phyloP scores from a whole-genome alignment of 1,140 invertebrate genomes.

The Ptiloglossa arizonensis region DNA sequence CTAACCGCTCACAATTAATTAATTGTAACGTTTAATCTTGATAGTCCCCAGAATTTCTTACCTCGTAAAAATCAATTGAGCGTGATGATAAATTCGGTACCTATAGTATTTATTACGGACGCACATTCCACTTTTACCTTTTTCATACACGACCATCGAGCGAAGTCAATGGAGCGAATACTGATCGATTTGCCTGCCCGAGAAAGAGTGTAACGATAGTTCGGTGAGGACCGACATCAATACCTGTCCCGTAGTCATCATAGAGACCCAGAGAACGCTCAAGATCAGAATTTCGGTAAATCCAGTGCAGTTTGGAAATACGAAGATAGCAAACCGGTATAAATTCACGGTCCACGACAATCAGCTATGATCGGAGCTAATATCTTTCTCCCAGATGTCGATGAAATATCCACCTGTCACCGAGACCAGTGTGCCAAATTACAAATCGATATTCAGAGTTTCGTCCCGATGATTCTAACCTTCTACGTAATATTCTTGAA shows the following conservation, averaged over 20 bases:
- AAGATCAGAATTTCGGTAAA: background rate
- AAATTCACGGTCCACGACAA: conserved; percentile 9
- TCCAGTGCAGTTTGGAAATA: background rate
- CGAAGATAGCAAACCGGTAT: background rate
- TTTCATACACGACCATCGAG: conserved; percentile 28
- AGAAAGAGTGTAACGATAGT: conserved; percentile 14
- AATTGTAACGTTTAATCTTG: background rate
- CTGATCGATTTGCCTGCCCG: conserved; percentile 19
- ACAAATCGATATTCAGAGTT: conserved; percentile 48
- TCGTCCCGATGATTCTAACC: conserved; percentile 19
- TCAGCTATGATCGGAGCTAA: conserved; percentile 35
- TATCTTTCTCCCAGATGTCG: conserved; percentile 34
- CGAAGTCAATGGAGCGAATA: conserved; percentile 24
- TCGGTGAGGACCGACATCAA: conserved; percentile 15
- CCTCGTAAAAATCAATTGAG: conserved; percentile 39
- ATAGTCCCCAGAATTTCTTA: background rate
- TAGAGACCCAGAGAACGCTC: background rate
- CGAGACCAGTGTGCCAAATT: conserved; percentile 39
- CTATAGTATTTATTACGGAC: conserved; percentile 27
- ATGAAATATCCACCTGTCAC: conserved; percentile 43
- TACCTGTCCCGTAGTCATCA: background rate
- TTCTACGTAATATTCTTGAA: conserved; percentile 34
- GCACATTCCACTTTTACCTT: conserved; percentile 1
- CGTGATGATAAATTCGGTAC: conserved; percentile 24
- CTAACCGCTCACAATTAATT: background rate